Evolutionary conservation across 2,797 vertebrate species (phyloP).

Genomic region (Ctenosaura bakeri): DNA sequence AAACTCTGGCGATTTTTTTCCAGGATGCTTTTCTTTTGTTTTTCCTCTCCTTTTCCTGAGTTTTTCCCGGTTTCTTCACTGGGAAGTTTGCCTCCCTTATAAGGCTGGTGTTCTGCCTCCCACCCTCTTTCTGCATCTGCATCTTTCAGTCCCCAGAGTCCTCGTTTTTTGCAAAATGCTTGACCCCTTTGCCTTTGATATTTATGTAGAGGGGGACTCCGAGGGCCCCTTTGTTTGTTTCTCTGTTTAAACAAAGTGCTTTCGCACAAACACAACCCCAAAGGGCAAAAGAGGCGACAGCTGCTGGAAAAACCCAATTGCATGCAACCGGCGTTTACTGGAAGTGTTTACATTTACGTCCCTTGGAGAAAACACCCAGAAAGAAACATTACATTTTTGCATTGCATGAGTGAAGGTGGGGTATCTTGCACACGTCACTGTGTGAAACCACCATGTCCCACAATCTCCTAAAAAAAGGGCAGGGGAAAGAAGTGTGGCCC

Average conservation of each 20-base stretch:
- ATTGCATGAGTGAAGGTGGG: not conserved
- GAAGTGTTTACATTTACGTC: slow-evolving; percentile 6
- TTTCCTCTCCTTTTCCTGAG: not conserved
- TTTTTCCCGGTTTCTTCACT: not conserved
- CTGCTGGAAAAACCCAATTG: slow-evolving; percentile 12
- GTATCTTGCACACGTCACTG: not conserved
- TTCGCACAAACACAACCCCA: not conserved
- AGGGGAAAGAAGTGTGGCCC: too few relatives aligned
- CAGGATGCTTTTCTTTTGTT: too few relatives aligned
- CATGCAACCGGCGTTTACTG: not conserved
- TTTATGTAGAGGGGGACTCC: not conserved
- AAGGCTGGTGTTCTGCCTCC: not conserved
- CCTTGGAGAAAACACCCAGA: not conserved
- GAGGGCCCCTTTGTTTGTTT: not conserved
- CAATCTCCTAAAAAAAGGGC: too few relatives aligned
- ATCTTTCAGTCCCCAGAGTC: not conserved
- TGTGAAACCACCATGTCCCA: too few relatives aligned
- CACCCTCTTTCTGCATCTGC: not conserved
- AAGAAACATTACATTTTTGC: not conserved
- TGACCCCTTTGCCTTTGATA: not conserved
- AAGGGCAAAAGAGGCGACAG: not conserved
- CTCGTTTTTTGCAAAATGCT: too few relatives aligned
- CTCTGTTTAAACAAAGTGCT: slow-evolving; percentile 32
- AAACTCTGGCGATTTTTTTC: slow-evolving; percentile 12
- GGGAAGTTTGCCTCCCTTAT: not conserved